Evolutionary conservation across 2,113 vertebrate species (phyloP), one percentile per base, ranked within the genome.

Genomic region (Menidia beryllina): DNA sequence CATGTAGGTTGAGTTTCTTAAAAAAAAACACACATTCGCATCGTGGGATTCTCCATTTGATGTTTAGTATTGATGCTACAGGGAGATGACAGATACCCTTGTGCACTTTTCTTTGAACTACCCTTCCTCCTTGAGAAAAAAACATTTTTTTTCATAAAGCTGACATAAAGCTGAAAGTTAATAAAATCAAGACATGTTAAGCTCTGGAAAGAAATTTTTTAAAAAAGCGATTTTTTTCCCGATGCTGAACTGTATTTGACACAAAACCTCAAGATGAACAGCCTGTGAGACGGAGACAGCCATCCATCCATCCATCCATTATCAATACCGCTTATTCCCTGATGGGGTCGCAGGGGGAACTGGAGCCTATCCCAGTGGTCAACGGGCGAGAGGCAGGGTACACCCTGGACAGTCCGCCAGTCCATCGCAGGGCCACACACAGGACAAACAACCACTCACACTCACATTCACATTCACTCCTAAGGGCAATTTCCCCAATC

Each of bases 251-350:
- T 79, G 57, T 34, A 69, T 49, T 68, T 59, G 50, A 65, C 53
- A 57, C 39, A 39, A 57, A 61, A 17, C 30, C 5, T 73, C 39
- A 24, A 74, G 69, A 89, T 65, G 66, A 87, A 89, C 77, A 75
- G 68, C 59, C 45, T 6, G 19, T 23, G 60, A 58, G 20, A 66
- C 26, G 25, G 51, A 69, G 64, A 58, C 10, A 20, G 34, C 34
- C n/a, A n/a, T n/a, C n/a, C n/a, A n/a, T n/a, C n/a, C n/a, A n/a
- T n/a, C n/a, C n/a, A n/a, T n/a, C n/a, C n/a, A n/a, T n/a, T n/a
- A n/a, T n/a, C n/a, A n/a, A n/a, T n/a, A n/a, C n/a, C n/a, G n/a
- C n/a, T n/a, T n/a, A n/a, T n/a, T n/a, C n/a, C n/a, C n/a, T n/a
- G n/a, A n/a, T n/a, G n/a, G n/a, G n/a, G n/a, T n/a, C n/a, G n/a